A percentile compares a stretch with the other conserved stretches of the same genome.
Evolutionary conservation across 2,888 invertebrate genomes (phyloP).

Genomic region (Amphipoea lucens): DNA sequence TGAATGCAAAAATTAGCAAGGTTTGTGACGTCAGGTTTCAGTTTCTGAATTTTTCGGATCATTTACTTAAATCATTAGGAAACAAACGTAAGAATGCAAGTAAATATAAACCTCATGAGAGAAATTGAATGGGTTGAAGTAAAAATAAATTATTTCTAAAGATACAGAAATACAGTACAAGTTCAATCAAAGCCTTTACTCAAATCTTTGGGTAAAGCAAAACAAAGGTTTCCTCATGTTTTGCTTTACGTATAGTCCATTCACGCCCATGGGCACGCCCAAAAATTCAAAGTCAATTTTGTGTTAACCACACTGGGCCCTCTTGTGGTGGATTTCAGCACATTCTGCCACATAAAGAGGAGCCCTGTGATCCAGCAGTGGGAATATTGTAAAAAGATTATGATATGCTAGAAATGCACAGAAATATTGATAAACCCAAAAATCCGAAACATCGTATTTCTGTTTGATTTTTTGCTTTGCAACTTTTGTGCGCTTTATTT

Average conservation of each 20-base stretch:
- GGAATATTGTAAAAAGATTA: background rate
- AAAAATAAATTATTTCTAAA: background rate
- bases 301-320: background rate
- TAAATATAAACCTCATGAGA: no score
- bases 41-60: no score
- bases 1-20: no score
- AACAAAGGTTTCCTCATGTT: background rate
- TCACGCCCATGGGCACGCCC: background rate
- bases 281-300: background rate
- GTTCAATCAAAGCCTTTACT: background rate
- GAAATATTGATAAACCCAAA: background rate
- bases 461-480: background rate
- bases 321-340: background rate
- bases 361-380: background rate
- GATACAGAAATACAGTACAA: no score
- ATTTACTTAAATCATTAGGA: no score
- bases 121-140: no score
- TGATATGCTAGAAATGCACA: background rate
- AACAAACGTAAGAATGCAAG: no score
- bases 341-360: background rate
- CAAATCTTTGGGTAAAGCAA: background rate
- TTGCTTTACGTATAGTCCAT: no score
- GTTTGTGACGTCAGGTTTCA: no score
- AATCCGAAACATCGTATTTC: no score
- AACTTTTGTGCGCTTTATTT: conserved; percentile 12